Percentiles rank a stretch among this genome's conserved stretches.
Evolutionary conservation across 2,113 vertebrate species (phyloP).

Genomic region (Amphiprion percula): DNA sequence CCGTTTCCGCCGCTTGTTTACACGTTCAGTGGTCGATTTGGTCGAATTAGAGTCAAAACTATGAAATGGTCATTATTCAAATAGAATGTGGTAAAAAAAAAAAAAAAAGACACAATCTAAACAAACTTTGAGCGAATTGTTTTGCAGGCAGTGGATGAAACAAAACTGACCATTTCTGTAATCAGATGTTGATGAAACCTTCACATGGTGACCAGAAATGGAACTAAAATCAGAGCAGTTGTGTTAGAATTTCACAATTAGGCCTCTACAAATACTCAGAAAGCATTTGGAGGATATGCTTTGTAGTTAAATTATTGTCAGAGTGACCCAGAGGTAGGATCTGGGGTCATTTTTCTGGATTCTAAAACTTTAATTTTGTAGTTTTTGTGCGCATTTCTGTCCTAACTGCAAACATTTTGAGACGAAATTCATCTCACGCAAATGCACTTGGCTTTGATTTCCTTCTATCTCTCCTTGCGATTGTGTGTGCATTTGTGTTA

Average conservation of each 20-base stretch:
- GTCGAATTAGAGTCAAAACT: no score
- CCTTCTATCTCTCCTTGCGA: not conserved
- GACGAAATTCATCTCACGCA: conserved; percentile 10
- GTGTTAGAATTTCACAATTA: not conserved
- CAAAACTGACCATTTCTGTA: not conserved
- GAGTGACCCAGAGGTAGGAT: no score
- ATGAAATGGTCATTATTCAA: no score
- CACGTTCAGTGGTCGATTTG: not conserved
- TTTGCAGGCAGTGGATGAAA: no score
- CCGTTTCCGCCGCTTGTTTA: conserved; percentile 11
- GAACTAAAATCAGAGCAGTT: no score
- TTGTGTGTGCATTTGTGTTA: conserved; percentile 43
- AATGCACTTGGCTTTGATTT: conserved; percentile 44
- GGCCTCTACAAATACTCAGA: no score
- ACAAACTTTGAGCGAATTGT: no score
- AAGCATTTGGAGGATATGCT: no score
- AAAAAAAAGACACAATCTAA: no score
- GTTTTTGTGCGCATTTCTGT: not conserved
- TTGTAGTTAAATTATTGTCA: no score
- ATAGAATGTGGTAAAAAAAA: no score
- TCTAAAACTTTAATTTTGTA: no score
- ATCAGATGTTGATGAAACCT: not conserved
- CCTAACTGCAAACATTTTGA: not conserved
- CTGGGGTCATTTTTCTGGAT: not conserved
- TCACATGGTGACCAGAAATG: not conserved